Conservation (phyloP, 2,113 vertebrate genomes). For the Misgurnus anguillicaudatus region DNA sequence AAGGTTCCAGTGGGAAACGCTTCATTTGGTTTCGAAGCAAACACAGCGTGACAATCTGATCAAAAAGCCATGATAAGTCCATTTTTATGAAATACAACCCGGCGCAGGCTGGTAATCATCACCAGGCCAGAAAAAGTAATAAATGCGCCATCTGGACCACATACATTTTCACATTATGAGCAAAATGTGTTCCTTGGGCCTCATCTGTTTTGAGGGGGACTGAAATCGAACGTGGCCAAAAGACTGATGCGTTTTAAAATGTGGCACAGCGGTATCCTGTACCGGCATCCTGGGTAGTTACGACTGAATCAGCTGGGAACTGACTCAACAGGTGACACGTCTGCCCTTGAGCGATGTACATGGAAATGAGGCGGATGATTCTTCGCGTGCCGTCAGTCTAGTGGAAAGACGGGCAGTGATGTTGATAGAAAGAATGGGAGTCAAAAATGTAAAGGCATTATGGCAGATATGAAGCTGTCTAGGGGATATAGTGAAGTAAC, state of each 20-base stretch:
- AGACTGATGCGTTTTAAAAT: conserved; percentile 19
- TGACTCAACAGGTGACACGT: conserved; percentile 13
- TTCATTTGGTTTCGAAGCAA: background rate
- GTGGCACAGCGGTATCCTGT: background rate
- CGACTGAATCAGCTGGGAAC: background rate
- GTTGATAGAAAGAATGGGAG: background rate
- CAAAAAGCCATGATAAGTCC: background rate
- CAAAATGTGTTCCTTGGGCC: conserved; percentile 19
- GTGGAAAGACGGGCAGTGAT: background rate
- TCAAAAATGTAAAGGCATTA: too few relatives aligned
- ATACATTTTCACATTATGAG: conserved; percentile 13
- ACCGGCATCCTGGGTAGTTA: background rate
- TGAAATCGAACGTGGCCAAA: conserved; percentile 1
- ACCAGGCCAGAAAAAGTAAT: background rate
- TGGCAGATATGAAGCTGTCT: background rate
- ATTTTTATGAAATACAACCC: background rate
- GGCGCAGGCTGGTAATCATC: background rate
- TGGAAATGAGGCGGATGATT: conserved; percentile 29
- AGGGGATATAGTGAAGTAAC: background rate
- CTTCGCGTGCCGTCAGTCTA: background rate
- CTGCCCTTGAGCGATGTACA: conserved; percentile 38
- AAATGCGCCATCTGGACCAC: conserved; percentile 7
- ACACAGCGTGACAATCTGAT: conserved; percentile 2
- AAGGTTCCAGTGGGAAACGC: background rate
- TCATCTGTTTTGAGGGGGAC: conserved; percentile 18